Evolutionary conservation across 1,140 invertebrate genomes (phyloP), one percentile per base, ranked within the genome.

Genomic region (Drosophila saltans): DNA sequence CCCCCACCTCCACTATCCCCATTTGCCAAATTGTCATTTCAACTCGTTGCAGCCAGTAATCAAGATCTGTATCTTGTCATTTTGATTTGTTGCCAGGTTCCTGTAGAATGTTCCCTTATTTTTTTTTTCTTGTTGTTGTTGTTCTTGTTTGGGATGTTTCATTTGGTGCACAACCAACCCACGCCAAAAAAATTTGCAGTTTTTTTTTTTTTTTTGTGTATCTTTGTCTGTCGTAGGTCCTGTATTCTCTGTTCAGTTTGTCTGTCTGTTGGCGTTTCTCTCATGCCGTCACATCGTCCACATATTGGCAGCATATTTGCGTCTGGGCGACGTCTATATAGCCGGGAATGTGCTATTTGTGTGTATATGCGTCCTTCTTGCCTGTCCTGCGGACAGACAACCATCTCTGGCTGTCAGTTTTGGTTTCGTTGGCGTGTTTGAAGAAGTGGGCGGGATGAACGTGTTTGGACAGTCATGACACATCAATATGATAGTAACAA

Each of bases 1-100:
- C 10, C n/a, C 5, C 24, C 43, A 1, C 43, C 43, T 55, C 63
- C 56, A 58, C 39, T 52, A 45, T 55, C 41, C 40, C 63, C 74
- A 75, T 75, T 75, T 82, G 80, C 71, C 79, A 81, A 82, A 81
- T 81, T 81, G 79, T 75, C 71, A 81, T 81, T 69, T 56, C 62
- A 69, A 69, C 68, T 62, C 67, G 70, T 62, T 66, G 68, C 69
- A 64, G 63, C 48, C 56, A 60, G 69, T 78, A 82, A 82, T 82
- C 79, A 81, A 82, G 80, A 82, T 81, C 68, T 70, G 43, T 78
- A 78, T 81, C 75, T 81, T 78, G 75, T 81, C 79, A 78, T 56
- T 81, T 77, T 75, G 72, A 76, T 75, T 77, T 77, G 78, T 73
- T 41, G 45, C 48, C 59, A 56, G 48, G 61, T 72, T 60, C 55